Evolutionary conservation across 2,888 invertebrate species (phyloP), one percentile per base, ranked within the genome.

Genomic region (Melanargia galathea): DNA sequence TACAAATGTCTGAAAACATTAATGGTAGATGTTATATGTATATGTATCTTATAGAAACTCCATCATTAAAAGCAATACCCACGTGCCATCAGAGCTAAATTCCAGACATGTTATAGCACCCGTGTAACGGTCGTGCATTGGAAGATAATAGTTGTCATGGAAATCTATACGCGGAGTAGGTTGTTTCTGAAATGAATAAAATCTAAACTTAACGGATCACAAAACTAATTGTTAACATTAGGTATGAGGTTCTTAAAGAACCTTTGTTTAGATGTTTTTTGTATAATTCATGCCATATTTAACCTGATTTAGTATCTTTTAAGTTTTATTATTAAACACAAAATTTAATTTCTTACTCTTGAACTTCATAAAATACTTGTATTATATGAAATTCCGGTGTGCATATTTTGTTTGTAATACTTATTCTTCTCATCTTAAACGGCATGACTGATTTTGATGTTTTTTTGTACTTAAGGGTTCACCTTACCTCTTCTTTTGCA

Each of bases 91-190:
- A 60, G 84, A 86, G 73, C 94, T 95, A 66, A 94, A 92, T 63
- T 93, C 91, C 60, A 97, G 86, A 63, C 91, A 89, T 0, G 94
- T 92, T 33, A 97, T 92, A 13, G 86, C 88, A 7, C 96, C 96
- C 30, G 94, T 94, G 62, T 92, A 92, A 49, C 92, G 92, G 77
- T 96, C 96, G 76, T 97, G 97, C 95, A 96, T 95, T 1, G 95
- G 90, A 38, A 95, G 83, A 43, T 92, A 88, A 87, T 94, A 95
- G 74, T 93, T 95, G 75, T 96, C 94, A 0, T 59, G 7, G 63
- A 90, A 89, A 69, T 90, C 90, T 35, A 90, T 72, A 0, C 90
- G 81, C 4, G 91, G 89, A 2, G 74, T 87, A 1, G 90, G 89
- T 81, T 89, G 88, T 60, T 70, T 71, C 89, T 91, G 78, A 0